These are phyloP conservation scores for Meteorus cinctellus DNA, from an alignment of 2,888 invertebrate genomes.

Conservation along the genomic window DNA sequence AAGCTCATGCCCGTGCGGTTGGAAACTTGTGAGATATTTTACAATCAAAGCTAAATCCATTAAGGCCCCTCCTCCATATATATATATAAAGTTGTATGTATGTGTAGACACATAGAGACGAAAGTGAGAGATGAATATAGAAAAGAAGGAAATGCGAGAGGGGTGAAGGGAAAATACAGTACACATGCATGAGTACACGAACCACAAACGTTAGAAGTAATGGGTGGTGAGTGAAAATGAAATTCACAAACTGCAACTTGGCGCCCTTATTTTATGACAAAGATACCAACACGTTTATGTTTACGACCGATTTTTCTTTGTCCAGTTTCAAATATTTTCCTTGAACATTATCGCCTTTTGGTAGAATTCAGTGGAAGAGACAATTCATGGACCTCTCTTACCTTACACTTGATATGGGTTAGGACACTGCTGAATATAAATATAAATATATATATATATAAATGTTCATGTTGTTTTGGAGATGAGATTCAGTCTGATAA, in stretches of 20 bases:
- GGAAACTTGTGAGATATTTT: conserved; percentile 67
- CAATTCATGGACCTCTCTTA: conserved; percentile 18
- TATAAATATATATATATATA: not conserved
- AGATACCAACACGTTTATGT: not conserved
- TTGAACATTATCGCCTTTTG: no score
- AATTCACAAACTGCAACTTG: conserved; percentile 50
- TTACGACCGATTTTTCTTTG: not conserved
- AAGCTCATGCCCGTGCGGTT: conserved; percentile 21
- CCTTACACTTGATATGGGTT: not conserved
- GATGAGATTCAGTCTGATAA: conserved; percentile 71
- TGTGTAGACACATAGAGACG: not conserved
- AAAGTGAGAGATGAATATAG: conserved; percentile 21
- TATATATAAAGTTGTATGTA: not conserved
- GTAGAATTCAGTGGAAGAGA: no score
- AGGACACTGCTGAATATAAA: not conserved
- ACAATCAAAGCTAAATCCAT: conserved; percentile 71
- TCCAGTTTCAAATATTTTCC: no score
- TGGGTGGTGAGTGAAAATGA: conserved; percentile 9
- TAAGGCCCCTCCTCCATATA: conserved; percentile 56
- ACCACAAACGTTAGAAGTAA: conserved; percentile 1
- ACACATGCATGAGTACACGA: not conserved
- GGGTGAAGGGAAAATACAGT: not conserved
- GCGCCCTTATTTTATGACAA: conserved; percentile 9
- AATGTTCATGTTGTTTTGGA: conserved; percentile 60
- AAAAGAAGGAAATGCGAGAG: not conserved